Evolutionary conservation across 2,888 invertebrate genomes (phyloP).

Genomic region (Lasioglossum marginatum): DNA sequence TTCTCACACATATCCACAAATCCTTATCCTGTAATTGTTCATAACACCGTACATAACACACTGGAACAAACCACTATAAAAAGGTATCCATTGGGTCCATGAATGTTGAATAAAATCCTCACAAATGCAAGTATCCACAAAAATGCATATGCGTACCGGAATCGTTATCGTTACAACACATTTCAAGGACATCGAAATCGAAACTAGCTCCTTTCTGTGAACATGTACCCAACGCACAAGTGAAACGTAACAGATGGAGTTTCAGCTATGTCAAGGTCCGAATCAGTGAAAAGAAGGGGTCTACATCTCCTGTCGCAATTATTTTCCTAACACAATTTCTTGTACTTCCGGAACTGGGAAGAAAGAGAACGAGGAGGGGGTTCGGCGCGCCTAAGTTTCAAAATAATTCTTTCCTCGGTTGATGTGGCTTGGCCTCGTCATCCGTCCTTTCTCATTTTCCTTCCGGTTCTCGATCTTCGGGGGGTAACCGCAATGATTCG

Average conservation of each 20-base stretch:
- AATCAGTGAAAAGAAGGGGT: background rate
- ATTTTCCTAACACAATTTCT: background rate
- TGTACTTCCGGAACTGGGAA: background rate
- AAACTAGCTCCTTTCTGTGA: too few species aligned
- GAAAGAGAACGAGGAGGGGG: background rate
- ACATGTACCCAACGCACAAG: too few species aligned
- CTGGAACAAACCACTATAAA: too few species aligned
- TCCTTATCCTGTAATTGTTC: too few species aligned
- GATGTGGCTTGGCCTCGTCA: conserved; percentile 37
- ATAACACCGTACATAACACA: too few species aligned
- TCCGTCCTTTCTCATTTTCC: conserved; percentile 36
- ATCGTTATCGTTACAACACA: too few species aligned
- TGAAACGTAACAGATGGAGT: background rate
- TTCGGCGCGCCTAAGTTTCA: conserved; percentile 17
- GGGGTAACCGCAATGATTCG: conserved; percentile 66
- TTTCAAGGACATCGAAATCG: too few species aligned
- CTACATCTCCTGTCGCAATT: background rate
- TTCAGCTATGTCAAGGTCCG: background rate
- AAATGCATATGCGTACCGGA: too few species aligned
- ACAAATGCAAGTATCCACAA: too few species aligned
- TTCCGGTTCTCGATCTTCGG: conserved; percentile 52
- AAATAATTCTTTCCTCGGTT: conserved; percentile 40
- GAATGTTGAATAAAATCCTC: too few species aligned
- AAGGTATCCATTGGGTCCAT: too few species aligned
- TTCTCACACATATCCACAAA: too few species aligned